Percentiles rank a stretch among this genome's conserved stretches.
These are phyloP conservation scores for Smittia sp. DNA, from an alignment of 2,888 invertebrate genomes.

Conservation along the genomic window DNA sequence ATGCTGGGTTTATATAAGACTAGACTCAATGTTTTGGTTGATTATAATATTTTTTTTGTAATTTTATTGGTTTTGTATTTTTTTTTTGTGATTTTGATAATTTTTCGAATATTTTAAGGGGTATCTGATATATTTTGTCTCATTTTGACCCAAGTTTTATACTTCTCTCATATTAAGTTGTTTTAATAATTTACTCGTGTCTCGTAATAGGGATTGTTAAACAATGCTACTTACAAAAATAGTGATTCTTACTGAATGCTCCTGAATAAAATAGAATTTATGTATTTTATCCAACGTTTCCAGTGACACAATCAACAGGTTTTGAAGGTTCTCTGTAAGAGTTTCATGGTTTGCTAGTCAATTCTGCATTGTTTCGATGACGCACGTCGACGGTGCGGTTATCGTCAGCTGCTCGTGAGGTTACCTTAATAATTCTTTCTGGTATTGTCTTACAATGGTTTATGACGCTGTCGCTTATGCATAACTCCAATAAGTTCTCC, in stretches of 20 bases:
- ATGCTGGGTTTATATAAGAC: constrained; percentile 1
- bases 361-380: background rate
- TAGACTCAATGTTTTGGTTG: too few relatives aligned
- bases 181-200: background rate
- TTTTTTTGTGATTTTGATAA: constrained; percentile 36
- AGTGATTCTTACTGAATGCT: constrained; percentile 1
- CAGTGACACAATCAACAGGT: background rate
- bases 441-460: constrained; percentile 17
- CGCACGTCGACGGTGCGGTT: constrained; percentile 6
- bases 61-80: constrained; percentile 29
- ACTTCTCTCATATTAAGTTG: constrained; percentile 41
- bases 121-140: background rate
- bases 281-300: background rate
- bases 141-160: background rate
- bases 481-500: background rate
- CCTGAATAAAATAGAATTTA: background rate
- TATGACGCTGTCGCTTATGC: background rate
- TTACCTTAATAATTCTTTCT: background rate
- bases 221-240: constrained; percentile 25
- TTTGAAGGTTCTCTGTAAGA: background rate
- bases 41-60: constrained; percentile 34
- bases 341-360: background rate
- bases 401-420: background rate
- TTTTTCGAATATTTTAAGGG: constrained; percentile 2
- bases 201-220: background rate